These are phyloP conservation scores for Nettapus auritus DNA, from an alignment of 2,113 vertebrate genomes.

Conservation along the genomic window DNA sequence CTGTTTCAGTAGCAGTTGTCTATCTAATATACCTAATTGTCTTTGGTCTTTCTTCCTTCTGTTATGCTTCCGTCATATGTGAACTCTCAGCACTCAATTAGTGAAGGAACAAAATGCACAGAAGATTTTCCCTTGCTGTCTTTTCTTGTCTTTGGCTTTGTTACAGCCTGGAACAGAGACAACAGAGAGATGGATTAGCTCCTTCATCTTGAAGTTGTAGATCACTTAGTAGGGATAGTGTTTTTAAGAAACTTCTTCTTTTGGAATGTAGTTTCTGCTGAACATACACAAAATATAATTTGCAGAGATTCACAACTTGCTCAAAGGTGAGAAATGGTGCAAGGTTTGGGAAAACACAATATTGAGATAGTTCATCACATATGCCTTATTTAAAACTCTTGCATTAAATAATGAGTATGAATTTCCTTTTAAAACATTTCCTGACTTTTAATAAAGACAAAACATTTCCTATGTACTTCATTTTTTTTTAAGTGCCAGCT, in stretches of 20 bases:
- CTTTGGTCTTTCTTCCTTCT: constrained; percentile 31
- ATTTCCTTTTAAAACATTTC: neutral
- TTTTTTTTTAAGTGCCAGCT: neutral
- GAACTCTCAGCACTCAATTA: constrained; percentile 49
- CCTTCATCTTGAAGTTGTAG: neutral
- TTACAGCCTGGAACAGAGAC: constrained; percentile 22
- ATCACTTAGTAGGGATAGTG: neutral
- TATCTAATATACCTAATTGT: constrained; percentile 64
- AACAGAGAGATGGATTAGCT: constrained; percentile 28
- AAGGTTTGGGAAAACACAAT: neutral
- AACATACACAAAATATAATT: neutral
- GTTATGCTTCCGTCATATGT: constrained; percentile 40
- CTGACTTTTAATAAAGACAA: neutral
- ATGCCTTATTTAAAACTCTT: neutral
- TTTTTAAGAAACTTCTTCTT: neutral
- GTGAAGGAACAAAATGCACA: constrained; percentile 32
- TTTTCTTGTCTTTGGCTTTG: constrained; percentile 45
- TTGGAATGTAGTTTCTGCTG: neutral
- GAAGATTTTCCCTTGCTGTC: constrained; percentile 56
- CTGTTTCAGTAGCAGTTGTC: constrained; percentile 19
- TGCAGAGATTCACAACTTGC: neutral
- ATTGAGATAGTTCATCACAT: neutral
- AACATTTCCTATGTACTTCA: neutral
- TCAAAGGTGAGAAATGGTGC: neutral
- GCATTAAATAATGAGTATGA: neutral